Evolutionary conservation across 2,113 vertebrate species (phyloP).

Genomic region (Cebus imitator): DNA sequence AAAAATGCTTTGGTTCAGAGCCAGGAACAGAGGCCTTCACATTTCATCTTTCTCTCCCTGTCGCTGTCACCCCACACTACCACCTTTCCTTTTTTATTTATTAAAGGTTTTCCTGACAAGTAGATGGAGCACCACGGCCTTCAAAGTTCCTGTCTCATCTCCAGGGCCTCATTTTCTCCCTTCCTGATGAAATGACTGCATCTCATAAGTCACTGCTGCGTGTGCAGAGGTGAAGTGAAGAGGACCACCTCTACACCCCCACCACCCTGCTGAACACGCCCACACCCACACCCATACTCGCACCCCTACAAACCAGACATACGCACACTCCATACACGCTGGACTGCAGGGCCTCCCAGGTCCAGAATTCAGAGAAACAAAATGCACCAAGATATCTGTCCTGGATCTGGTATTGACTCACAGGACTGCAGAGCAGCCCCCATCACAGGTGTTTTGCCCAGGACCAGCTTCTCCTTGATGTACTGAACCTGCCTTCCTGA

Average conservation of each 20-base stretch:
- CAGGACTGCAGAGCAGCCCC: not conserved
- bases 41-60: not conserved
- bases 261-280: not conserved
- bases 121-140: not conserved
- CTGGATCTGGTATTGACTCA: not conserved
- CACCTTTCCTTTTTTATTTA: conserved; percentile 22
- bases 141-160: conserved; percentile 13
- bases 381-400: not conserved
- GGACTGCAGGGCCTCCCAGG: too few species aligned
- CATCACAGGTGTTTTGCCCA: too few species aligned
- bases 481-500: not conserved
- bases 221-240: not conserved
- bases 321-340: fast-evolving
- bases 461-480: not conserved
- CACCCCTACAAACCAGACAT: not conserved
- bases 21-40: not conserved
- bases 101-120: conserved; percentile 49
- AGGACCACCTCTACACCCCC: fast-evolving
- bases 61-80: not conserved
- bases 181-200: conserved; percentile 13
- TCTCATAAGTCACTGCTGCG: not conserved
- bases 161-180: not conserved
- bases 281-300: fast-evolving
- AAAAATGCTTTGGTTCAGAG: conserved; percentile 30
- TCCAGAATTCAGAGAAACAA: not conserved